Evolutionary conservation across 2,113 vertebrate genomes (phyloP).

Genomic region (Platysternon megacephalum): DNA sequence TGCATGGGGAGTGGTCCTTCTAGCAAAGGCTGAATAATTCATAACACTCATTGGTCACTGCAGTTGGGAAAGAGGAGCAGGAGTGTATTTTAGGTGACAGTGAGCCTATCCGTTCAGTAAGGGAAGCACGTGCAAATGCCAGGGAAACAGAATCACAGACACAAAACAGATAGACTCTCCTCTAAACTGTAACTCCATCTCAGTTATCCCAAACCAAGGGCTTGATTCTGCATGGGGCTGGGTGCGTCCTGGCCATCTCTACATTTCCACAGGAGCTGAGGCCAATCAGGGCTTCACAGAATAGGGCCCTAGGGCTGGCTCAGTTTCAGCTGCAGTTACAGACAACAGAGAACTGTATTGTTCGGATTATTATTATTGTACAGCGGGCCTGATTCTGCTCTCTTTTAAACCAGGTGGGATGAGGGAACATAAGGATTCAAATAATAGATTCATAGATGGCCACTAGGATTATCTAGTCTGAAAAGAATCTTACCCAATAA

Average conservation of each 20-base stretch:
- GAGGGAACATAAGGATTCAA: fast-evolving
- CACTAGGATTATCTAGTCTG: not conserved
- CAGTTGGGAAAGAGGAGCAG: not conserved
- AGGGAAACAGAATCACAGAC: not conserved
- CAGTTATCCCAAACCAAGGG: not conserved
- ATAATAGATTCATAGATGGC: not conserved
- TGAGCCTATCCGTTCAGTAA: not conserved
- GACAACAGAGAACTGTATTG: not conserved
- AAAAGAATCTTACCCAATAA: fast-evolving
- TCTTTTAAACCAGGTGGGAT: not conserved
- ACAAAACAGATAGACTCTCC: not conserved
- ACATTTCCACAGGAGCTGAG: not conserved
- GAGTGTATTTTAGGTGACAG: fast-evolving
- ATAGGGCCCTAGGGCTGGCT: not conserved
- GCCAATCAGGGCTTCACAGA: not conserved
- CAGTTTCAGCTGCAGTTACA: not conserved
- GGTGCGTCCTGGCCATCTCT: not conserved
- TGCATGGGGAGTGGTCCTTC: not conserved
- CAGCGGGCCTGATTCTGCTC: not conserved
- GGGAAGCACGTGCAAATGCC: fast-evolving
- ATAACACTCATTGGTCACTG: not conserved
- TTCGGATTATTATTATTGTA: not conserved
- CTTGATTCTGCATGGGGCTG: not conserved
- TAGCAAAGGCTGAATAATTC: not conserved
- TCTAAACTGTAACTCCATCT: not conserved